These are phyloP conservation scores for Podarcis muralis DNA, from an alignment of 2,113 vertebrate genomes.

Conservation along the genomic window DNA sequence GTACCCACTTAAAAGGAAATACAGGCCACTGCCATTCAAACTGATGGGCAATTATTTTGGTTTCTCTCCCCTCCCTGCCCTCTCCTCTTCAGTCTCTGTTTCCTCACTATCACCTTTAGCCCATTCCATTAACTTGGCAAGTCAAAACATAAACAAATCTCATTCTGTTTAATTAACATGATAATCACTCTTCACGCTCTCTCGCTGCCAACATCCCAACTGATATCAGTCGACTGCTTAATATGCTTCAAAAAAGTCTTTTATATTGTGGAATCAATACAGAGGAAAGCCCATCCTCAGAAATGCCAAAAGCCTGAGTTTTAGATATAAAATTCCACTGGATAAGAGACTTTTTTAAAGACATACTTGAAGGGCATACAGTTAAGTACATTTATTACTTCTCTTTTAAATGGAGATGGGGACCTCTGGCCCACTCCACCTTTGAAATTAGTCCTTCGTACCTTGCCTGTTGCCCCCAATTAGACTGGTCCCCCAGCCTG, in stretches of 20 bases:
- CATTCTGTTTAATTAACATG: not conserved
- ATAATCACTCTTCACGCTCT: not conserved
- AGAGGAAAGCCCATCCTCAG: not conserved
- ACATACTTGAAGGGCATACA: not conserved
- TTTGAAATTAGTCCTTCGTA: not conserved
- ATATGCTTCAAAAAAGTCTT: conserved; percentile 1
- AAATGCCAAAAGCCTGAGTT: not conserved
- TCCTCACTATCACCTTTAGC: conserved; percentile 9
- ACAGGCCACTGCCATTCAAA: not conserved
- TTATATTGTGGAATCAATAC: not conserved
- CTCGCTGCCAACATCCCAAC: not conserved
- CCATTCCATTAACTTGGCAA: conserved; percentile 17
- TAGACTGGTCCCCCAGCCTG: not conserved
- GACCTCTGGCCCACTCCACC: not conserved
- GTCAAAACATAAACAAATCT: conserved; percentile 17
- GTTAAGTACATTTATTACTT: conserved; percentile 1
- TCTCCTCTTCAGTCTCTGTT: not conserved
- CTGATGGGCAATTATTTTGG: not conserved
- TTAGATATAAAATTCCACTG: not conserved
- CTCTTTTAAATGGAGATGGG: conserved; percentile 13
- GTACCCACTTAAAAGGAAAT: not conserved
- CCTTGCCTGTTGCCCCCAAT: not conserved
- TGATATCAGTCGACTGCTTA: not conserved
- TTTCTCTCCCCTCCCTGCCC: not conserved
- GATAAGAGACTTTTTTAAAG: not conserved